Evolutionary conservation across 2,113 vertebrate species (phyloP), one percentile per base, ranked within the genome.

Genomic region (Apteryx owenii): DNA sequence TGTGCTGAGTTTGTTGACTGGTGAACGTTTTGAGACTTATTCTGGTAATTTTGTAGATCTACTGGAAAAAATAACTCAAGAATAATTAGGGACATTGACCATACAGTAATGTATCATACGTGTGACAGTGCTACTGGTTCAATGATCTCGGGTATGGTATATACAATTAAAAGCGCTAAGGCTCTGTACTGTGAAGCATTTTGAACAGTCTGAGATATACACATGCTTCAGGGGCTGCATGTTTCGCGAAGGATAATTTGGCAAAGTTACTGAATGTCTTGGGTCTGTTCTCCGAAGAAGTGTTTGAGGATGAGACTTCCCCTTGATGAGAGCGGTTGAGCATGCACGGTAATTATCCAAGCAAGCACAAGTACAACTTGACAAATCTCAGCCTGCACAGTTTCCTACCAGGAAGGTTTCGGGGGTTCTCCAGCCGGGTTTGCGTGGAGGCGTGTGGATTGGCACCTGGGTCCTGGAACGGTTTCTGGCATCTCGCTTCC

Each of bases 81-180:
- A 77, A 81, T 93, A 96, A 97, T 97, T 97, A 97, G 82, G 92
- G 92, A 96, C 90, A 97, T 93, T 90, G 96, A 38, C 92, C 94
- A 64, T 96, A 78, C 21, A 83, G 77, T 89, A 81, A 89, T 76
- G 81, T 93, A 80, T 68, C 56, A 42, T 50, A 60, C 12, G 56
- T 70, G 83, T 93, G 95, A 90, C 71, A 85, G 51, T 2, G 0
- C 88, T 91, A 31, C 86, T 79, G 80, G 65, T 82, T 73, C 88
- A 92, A 84, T 95, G 94, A 50, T 89, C 83, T 80, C 81, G 86
- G 51, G 65, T 93, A 83, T 62, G 94, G 88, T 96, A 18, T 21
- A 18, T 81, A 48, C 93, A 96, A 95, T 95, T 94, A 95, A 82
- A 97, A 97, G 89, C 75, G 93, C 82, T 97, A 40, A 71, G 56